Percentiles rank a stretch among this genome's conserved stretches.
Evolutionary conservation across 2,888 invertebrate genomes (phyloP).

Genomic region (Epicampocera succincta): DNA sequence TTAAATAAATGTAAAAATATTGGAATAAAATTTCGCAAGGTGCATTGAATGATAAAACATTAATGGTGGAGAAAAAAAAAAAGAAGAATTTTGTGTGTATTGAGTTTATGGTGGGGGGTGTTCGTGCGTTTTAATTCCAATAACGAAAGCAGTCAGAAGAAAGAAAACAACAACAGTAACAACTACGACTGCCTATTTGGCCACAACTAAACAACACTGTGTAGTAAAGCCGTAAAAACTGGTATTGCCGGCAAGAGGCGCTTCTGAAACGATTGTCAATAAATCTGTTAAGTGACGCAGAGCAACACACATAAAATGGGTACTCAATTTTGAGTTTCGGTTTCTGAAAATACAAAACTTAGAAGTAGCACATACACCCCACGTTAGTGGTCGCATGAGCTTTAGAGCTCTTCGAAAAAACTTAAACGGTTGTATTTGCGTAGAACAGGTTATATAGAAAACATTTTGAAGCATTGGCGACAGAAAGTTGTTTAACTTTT

Average conservation of each 20-base stretch:
- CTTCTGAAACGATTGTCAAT: background rate
- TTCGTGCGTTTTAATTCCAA: slow-evolving; percentile 34
- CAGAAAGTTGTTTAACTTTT: no score
- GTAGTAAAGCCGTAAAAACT: slow-evolving; percentile 27
- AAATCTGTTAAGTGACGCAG: no score
- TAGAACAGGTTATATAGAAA: no score
- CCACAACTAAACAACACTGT: slow-evolving; percentile 56
- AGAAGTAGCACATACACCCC: no score
- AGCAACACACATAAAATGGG: no score
- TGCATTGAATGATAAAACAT: slow-evolving; percentile 58
- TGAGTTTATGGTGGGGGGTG: slow-evolving; percentile 54
- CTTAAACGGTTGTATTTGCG: no score
- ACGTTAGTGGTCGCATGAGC: no score
- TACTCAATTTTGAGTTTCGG: no score
- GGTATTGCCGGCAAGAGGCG: slow-evolving; percentile 21
- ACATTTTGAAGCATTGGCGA: no score
- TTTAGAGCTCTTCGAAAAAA: no score
- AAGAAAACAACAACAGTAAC: slow-evolving; percentile 5
- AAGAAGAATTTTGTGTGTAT: slow-evolving; percentile 57
- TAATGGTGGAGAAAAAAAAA: slow-evolving; percentile 38
- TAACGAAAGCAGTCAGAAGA: background rate
- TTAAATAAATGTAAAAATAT: slow-evolving; percentile 29
- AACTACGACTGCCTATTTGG: slow-evolving; percentile 51
- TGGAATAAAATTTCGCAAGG: slow-evolving; percentile 54
- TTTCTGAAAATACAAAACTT: no score